phyloP scores from a whole-genome alignment of 2,888 invertebrate species.

The Sesia bembeciformis region DNA sequence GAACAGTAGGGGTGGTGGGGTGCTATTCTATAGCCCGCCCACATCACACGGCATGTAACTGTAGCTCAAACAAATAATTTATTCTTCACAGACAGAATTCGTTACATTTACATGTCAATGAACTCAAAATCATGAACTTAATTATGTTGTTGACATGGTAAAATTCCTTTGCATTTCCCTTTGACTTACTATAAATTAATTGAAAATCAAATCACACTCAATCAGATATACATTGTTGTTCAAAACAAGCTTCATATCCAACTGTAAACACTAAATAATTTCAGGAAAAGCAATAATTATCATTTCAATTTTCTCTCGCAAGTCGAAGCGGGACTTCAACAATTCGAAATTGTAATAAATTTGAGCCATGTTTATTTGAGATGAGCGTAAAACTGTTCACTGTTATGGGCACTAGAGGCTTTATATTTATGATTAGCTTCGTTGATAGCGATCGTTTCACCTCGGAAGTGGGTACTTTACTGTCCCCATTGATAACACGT shows the following conservation, averaged over 20 bases:
- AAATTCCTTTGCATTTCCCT: too few relatives aligned
- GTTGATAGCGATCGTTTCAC: conserved; percentile 39
- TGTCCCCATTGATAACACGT: conserved; percentile 37
- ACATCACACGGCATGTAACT: too few relatives aligned
- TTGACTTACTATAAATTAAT: too few relatives aligned
- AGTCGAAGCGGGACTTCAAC: not conserved
- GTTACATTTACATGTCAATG: too few relatives aligned
- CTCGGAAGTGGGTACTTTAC: conserved; percentile 22
- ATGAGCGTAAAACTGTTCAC: conserved; percentile 32
- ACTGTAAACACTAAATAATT: not conserved
- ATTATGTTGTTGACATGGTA: too few relatives aligned
- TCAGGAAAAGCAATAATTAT: not conserved
- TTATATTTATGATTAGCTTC: conserved; percentile 53
- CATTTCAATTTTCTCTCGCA: not conserved
- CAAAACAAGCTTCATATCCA: not conserved
- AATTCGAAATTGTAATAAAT: conserved; percentile 19
- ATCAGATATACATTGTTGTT: too few relatives aligned
- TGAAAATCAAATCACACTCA: too few relatives aligned
- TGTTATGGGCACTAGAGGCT: conserved; percentile 29
- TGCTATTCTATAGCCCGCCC: too few relatives aligned
- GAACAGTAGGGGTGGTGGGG: too few relatives aligned
- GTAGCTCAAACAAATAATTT: too few relatives aligned
- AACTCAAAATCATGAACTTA: too few relatives aligned
- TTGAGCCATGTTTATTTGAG: conserved; percentile 26
- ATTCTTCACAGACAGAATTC: too few relatives aligned